phyloP scores from a whole-genome alignment of 2,797 vertebrate genomes.

The Lemur catta region DNA sequence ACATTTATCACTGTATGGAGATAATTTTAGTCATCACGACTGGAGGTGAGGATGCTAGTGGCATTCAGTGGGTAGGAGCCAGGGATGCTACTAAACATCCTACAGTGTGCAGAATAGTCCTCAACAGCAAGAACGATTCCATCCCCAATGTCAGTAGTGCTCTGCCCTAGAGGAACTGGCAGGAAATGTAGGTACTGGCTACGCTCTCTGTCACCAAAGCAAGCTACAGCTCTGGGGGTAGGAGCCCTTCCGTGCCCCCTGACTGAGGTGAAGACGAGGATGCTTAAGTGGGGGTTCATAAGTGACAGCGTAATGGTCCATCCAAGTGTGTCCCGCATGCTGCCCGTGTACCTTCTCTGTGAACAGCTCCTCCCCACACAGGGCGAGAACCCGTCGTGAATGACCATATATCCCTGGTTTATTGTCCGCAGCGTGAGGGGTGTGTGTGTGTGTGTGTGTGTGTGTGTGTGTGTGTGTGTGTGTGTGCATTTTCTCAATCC shows the following conservation, averaged over 20 bases:
- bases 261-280: background rate
- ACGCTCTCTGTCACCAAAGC: background rate
- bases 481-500: background rate
- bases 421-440: too few relatives aligned
- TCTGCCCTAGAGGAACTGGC: background rate
- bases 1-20: background rate
- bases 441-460: background rate
- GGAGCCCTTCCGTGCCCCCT: background rate
- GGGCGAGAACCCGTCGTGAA: background rate
- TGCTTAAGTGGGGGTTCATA: background rate
- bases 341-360: background rate
- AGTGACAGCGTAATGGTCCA: background rate
- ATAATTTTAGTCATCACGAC: background rate
- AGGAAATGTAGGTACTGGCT: background rate
- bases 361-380: background rate
- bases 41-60: background rate
- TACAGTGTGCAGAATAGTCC: background rate
- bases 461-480: background rate
- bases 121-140: background rate
- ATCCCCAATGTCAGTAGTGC: background rate
- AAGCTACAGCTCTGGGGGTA: background rate
- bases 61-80: background rate
- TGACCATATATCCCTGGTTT: background rate
- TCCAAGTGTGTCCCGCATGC: fast-evolving
- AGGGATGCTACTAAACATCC: background rate